Base-by-base conservation (phyloP, 2,113 vertebrate genomes). In the Suricata suricatta region DNA sequence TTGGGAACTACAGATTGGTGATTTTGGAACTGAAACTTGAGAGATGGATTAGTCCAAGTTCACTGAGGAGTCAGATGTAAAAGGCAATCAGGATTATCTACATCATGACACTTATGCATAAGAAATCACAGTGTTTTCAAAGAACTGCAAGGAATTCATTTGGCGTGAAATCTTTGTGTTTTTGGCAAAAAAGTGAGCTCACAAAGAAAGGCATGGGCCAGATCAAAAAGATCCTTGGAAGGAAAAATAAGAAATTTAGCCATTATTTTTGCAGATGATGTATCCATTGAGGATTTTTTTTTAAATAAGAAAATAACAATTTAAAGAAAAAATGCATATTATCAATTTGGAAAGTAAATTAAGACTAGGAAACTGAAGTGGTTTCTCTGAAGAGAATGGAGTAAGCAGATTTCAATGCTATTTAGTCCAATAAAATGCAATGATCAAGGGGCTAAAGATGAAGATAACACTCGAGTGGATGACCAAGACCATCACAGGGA, bases 391-490 rank as follows among this genome's bases (percentile, higher is more conserved):
- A 72, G 21, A 89, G 7, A 54, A 41, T 66, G 9, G 4, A 33
- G 1, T 54, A 5, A 21, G 5, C 3, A 4, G 9, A 16, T 72
- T n/a, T 16, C 3, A 82, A 66, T 2, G 2, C 19, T 38, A 25
- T 31, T 66, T 21, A 15, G 35, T 76, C 15, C 15, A 64, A 2
- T 0, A 0, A 14, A 21, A 76, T 63, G 5, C 35, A 38, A 85
- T 3, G 17, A 9, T 21, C 41, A 44, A 64, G 29, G 25, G 16
- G 31, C n/a, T 33, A 41, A 33, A 17, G 33, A 71, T 7, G 57
- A 64, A 12, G n/a, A 25, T 0, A 3, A 7, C 72, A 4, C 16
- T 17, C 4, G 12, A 2, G 7, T 4, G 3, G 21, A 35, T 4
- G 19, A 35, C 6, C 29, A 41, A 44, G 19, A 14, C 3, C 16